phyloP scores from a whole-genome alignment of 2,888 invertebrate genomes.

The Muscina levida region DNA sequence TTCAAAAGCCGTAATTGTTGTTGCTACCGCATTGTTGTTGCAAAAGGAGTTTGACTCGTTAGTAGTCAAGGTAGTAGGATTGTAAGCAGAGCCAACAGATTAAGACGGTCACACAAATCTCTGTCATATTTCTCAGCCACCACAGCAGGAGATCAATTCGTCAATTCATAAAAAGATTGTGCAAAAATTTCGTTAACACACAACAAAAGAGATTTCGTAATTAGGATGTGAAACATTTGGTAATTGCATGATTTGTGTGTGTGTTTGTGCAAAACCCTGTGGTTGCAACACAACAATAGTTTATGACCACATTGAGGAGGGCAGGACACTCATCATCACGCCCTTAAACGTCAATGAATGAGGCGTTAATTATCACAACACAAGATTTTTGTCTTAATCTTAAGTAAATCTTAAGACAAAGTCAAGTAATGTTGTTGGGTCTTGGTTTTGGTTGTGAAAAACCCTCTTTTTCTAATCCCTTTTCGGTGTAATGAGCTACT shows the following conservation, averaged over 20 bases:
- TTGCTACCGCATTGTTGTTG: too few species aligned
- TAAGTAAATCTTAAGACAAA: slow-evolving; percentile 14
- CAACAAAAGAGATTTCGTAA: neutral
- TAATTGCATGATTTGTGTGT: slow-evolving; percentile 1
- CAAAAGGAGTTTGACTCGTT: too few species aligned
- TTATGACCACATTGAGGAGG: neutral
- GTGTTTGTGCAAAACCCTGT: slow-evolving; percentile 6
- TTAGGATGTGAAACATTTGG: neutral
- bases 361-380: slow-evolving; percentile 50
- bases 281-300: neutral
- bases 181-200: slow-evolving; percentile 6
- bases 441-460: neutral
- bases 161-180: neutral
- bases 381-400: slow-evolving; percentile 39
- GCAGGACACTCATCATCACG: slow-evolving; percentile 47
- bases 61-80: too few species aligned
- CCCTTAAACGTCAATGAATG: slow-evolving; percentile 48
- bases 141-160: slow-evolving; percentile 19
- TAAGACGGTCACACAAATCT: neutral
- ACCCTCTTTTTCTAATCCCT: slow-evolving; percentile 3
- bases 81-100: neutral
- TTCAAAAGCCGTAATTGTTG: neutral
- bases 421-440: slow-evolving; percentile 9
- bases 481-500: slow-evolving; percentile 54
- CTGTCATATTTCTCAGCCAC: too few species aligned